Conservation (phyloP, 1,140 invertebrate species). For the Brachystomella parvula region DNA sequence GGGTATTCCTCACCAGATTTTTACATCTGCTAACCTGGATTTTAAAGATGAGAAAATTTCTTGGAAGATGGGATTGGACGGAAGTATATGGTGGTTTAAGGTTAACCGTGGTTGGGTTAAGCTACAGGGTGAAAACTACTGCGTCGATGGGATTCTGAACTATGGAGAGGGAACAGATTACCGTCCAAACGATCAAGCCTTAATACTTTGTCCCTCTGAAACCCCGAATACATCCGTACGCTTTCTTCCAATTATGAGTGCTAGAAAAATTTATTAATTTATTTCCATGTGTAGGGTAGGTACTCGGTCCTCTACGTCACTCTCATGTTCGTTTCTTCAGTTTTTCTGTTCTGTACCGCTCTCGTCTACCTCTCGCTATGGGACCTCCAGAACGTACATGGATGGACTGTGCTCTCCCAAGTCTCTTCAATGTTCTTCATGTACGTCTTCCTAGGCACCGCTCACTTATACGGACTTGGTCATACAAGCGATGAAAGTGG, state of each 20-base stretch:
- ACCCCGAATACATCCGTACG: background rate
- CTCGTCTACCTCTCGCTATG: conserved; percentile 28
- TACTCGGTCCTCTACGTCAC: conserved; percentile 6
- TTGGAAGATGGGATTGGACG: conserved; percentile 12
- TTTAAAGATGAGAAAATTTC: background rate
- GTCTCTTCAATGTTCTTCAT: conserved; percentile 26
- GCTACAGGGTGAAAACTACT: conserved; percentile 5
- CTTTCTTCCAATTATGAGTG: background rate
- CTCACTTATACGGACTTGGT: conserved; percentile 10
- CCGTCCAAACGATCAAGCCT: background rate
- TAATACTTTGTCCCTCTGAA: background rate
- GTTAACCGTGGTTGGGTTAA: conserved; percentile 6
- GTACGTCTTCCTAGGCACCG: conserved; percentile 17
- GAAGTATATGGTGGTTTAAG: background rate
- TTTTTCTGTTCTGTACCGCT: conserved; percentile 28
- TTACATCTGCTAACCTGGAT: background rate
- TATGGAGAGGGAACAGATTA: background rate
- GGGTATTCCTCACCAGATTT: background rate
- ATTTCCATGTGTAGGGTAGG: background rate
- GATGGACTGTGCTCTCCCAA: conserved; percentile 20
- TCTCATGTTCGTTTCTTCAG: conserved; percentile 24
- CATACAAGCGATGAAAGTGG: background rate
- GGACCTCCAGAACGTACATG: conserved; percentile 34
- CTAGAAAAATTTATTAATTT: background rate
- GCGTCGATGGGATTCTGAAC: conserved; percentile 18